Base-by-base conservation (phyloP, 2,888 invertebrate species). In the Drosophila picticornis region DNA sequence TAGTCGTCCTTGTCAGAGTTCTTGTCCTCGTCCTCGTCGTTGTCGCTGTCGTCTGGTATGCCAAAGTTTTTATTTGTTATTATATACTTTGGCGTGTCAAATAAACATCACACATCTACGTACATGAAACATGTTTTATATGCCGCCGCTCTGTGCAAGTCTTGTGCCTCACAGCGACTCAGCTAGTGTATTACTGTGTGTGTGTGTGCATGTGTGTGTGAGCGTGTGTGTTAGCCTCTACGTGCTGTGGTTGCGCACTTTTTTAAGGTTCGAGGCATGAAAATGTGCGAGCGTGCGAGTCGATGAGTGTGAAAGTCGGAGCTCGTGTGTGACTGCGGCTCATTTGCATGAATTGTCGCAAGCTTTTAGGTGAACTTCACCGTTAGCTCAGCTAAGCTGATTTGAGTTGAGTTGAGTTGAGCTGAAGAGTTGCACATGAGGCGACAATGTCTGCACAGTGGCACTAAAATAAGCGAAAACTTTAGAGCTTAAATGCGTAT, bases 81-180 rank as follows among this genome's bases (percentile, higher is more conserved):
- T 88, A 88, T 90, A 89, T 90, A 90, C 89, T 90, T 86, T 86
- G 89, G 90, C 86, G 90, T 86, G 86, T 86, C 86, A 86, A 90
- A 90, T 90, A 90, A 90, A 90, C 90, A 86, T 86, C 90, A 90
- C 90, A 90, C 90, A 86, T 86, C 86, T 80, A 85, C 75, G 86
- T 88, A 88, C 80, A 88, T 85, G 85, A 88, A 85, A 88, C 85
- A 90, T 85, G 90, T 80, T 90, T 85, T 90, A 85, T 85, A 88
- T 77, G 75, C 73, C 57, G 63, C 48, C 67, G 64, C 63, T 69
- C 65, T 70, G 55, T 70, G 72, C 60, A 38, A 63, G 61, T 53
- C n/a, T 62, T 55, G 19, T 61, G 56, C 64, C 25, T 19, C 19
- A 6, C 7, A 19, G 22, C 25, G 19, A 25, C 19, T 27, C 22